Conservation (phyloP, 1,140 invertebrate genomes). For the Eueides isabella region DNA sequence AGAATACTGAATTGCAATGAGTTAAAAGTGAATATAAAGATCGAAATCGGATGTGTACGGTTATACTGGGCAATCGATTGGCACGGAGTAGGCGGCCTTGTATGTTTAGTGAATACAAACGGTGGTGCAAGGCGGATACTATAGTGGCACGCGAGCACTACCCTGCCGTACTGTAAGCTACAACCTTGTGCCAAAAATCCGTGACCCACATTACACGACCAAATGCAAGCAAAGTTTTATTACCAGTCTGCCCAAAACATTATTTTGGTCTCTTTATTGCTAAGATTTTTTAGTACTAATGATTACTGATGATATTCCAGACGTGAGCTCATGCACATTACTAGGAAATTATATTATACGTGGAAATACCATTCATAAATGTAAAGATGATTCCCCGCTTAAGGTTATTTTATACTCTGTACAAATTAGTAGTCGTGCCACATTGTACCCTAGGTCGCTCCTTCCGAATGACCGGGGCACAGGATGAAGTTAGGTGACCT, state of each 20-base stretch:
- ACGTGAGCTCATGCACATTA: slow-evolving; percentile 23
- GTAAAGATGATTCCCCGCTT: neutral
- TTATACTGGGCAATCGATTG: slow-evolving; percentile 64
- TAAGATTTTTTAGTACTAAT: slow-evolving; percentile 18
- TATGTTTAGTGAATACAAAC: slow-evolving; percentile 68
- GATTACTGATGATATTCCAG: slow-evolving; percentile 18
- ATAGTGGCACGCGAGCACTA: slow-evolving; percentile 57
- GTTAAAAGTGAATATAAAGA: slow-evolving; percentile 24
- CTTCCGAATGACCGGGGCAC: slow-evolving; percentile 34
- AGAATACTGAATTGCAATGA: neutral
- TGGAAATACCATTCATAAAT: slow-evolving; percentile 13
- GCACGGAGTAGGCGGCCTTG: slow-evolving; percentile 63
- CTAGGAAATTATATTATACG: slow-evolving; percentile 3
- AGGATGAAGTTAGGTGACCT: slow-evolving; percentile 66
- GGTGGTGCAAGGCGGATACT: slow-evolving; percentile 69
- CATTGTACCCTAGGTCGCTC: slow-evolving; percentile 20
- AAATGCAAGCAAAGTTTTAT: slow-evolving; percentile 73
- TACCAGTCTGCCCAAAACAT: slow-evolving; percentile 56
- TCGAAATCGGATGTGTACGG: slow-evolving; percentile 64
- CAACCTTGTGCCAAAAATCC: slow-evolving; percentile 78
- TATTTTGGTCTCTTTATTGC: slow-evolving; percentile 25
- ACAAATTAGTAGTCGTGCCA: neutral
- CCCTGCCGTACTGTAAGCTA: slow-evolving; percentile 55
- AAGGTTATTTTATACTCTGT: neutral
- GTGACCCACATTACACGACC: slow-evolving; percentile 74